These are phyloP conservation scores for Vipera ursinii DNA, from an alignment of 2,797 vertebrate genomes.

Conservation along the genomic window DNA sequence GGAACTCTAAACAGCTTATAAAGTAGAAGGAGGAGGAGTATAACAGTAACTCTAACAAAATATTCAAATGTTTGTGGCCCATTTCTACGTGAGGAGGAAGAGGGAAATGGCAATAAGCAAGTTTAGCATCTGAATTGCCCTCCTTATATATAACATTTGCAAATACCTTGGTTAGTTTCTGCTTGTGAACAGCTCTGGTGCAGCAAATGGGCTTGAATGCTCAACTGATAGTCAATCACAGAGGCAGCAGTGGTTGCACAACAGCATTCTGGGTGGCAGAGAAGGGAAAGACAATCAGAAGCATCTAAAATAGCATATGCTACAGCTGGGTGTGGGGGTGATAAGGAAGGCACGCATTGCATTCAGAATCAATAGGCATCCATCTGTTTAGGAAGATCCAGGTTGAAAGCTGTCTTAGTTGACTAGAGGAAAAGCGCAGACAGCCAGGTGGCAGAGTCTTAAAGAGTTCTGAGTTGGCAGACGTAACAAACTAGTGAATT, in stretches of 20 bases:
- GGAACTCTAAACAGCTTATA: background rate
- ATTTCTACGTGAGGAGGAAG: background rate
- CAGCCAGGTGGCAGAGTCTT: background rate
- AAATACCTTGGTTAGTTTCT: slow-evolving; percentile 30
- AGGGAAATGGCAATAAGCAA: background rate
- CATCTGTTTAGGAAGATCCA: background rate
- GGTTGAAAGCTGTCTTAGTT: background rate
- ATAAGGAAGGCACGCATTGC: background rate
- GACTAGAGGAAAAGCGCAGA: background rate
- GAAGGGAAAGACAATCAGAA: background rate
- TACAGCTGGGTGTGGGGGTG: background rate
- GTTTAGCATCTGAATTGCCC: background rate
- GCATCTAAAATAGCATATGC: background rate
- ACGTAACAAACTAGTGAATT: background rate
- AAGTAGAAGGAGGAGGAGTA: background rate
- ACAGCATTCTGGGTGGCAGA: slow-evolving; percentile 11
- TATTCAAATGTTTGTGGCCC: background rate
- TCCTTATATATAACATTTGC: background rate
- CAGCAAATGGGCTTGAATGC: slow-evolving; percentile 36
- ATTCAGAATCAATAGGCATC: background rate
- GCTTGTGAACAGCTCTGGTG: slow-evolving; percentile 29
- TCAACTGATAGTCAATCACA: slow-evolving; percentile 34
- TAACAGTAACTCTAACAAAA: background rate
- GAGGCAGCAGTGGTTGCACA: slow-evolving; percentile 45
- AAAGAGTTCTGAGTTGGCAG: background rate